Conservation (phyloP, 2,888 invertebrate genomes). For the Cordilura impudica region DNA sequence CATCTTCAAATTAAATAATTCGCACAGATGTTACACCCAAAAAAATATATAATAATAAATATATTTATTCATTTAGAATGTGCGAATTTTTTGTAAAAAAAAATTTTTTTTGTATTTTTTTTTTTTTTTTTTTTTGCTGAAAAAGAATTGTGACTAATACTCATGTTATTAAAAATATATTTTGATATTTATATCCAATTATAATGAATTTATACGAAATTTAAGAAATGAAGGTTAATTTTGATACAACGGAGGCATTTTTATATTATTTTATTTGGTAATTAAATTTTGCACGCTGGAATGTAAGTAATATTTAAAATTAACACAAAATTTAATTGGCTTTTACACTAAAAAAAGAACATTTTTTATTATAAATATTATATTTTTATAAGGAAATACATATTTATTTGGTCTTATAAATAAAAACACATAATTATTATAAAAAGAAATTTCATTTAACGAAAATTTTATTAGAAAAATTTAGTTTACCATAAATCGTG, state of each 20-base stretch:
- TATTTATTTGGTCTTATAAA: no score
- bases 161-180: slow-evolving; percentile 36
- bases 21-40: slow-evolving; percentile 75
- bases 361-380: no score
- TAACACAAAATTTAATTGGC: slow-evolving; percentile 17
- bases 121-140: slow-evolving; percentile 56
- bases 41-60: slow-evolving; percentile 48
- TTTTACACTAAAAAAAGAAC: not conserved
- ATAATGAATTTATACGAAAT: not conserved
- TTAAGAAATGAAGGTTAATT: slow-evolving; percentile 4
- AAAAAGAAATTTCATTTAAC: no score
- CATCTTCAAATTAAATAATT: slow-evolving; percentile 41
- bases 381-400: no score
- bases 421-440: no score
- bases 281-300: slow-evolving; percentile 68
- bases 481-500: no score
- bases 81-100: slow-evolving; percentile 63
- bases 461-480: no score
- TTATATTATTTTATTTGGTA: slow-evolving; percentile 16
- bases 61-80: slow-evolving; percentile 41
- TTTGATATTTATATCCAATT: not conserved
- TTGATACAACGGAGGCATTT: slow-evolving; percentile 67
- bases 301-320: slow-evolving; percentile 65
- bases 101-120: no score
- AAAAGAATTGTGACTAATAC: slow-evolving; percentile 54